Evolutionary conservation across 2,888 invertebrate species (phyloP).

Genomic region (Diaphora mendica): DNA sequence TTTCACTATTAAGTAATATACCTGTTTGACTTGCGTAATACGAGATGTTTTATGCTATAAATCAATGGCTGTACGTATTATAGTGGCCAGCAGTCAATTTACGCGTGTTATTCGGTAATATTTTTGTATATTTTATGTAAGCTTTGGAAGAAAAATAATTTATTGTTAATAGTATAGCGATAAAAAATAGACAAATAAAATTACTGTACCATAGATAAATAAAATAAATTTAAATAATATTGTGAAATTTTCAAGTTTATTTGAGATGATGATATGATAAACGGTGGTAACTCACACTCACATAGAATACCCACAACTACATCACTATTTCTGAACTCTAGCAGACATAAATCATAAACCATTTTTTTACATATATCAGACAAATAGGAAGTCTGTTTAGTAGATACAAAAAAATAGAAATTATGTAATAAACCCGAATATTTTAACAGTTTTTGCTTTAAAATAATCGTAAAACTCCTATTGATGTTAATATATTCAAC

Average conservation of each 20-base stretch:
- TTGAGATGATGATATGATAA: constrained; percentile 5
- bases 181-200: too few species aligned
- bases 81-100: not conserved
- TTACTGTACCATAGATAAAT: too few species aligned
- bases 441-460: constrained; percentile 10
- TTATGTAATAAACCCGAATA: constrained; percentile 9
- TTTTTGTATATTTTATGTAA: not conserved
- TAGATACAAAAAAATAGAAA: constrained; percentile 14
- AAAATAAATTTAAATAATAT: too few species aligned
- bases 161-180: not conserved
- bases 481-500: constrained; percentile 42
- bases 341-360: not conserved
- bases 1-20: constrained; percentile 61
- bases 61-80: not conserved
- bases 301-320: too few species aligned
- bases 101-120: not conserved
- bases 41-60: constrained; percentile 25
- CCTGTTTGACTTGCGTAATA: constrained; percentile 42
- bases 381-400: not conserved
- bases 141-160: not conserved
- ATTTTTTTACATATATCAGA: not conserved
- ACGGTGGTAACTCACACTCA: not conserved
- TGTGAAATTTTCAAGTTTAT: constrained; percentile 56
- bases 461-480: constrained; percentile 23
- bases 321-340: too few species aligned